A percentile compares a stretch with the other conserved stretches of the same genome.
phyloP scores from a whole-genome alignment of 1,140 invertebrate species.

The Apolygus lucorum region DNA sequence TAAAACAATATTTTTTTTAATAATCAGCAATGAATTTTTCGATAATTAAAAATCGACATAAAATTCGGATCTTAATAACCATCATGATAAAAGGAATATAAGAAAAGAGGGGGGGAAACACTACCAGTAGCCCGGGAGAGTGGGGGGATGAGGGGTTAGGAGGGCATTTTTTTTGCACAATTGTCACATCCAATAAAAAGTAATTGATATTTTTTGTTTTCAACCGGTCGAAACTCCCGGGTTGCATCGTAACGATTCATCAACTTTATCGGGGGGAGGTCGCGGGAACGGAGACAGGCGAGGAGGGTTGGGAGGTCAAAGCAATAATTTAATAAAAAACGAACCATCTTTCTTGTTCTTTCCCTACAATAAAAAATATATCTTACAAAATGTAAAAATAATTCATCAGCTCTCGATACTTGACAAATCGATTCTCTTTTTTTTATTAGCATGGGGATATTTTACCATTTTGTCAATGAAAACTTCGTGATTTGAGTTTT shows the following conservation, averaged over 20 bases:
- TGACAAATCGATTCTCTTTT: no score
- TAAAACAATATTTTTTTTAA: no score
- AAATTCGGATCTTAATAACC: not conserved
- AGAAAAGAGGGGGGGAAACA: not conserved
- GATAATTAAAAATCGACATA: no score
- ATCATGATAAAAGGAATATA: not conserved
- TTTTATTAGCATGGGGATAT: no score
- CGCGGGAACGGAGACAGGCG: not conserved
- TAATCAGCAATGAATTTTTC: no score
- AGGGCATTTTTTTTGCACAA: no score
- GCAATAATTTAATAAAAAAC: not conserved
- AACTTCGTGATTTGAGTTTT: not conserved
- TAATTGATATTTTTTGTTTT: no score
- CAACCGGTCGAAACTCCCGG: no score
- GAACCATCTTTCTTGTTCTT: not conserved
- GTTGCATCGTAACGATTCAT: no score
- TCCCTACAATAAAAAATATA: slow-evolving; percentile 8
- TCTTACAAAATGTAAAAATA: slow-evolving; percentile 15
- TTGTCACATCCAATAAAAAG: no score
- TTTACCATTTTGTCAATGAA: not conserved
- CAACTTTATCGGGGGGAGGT: no score
- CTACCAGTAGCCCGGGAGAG: not conserved
- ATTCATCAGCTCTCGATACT: not conserved
- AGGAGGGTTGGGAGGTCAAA: not conserved
- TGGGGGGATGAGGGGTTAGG: not conserved